Evolutionary conservation across 2,888 invertebrate genomes (phyloP).

Genomic region (Sialis lutaria): DNA sequence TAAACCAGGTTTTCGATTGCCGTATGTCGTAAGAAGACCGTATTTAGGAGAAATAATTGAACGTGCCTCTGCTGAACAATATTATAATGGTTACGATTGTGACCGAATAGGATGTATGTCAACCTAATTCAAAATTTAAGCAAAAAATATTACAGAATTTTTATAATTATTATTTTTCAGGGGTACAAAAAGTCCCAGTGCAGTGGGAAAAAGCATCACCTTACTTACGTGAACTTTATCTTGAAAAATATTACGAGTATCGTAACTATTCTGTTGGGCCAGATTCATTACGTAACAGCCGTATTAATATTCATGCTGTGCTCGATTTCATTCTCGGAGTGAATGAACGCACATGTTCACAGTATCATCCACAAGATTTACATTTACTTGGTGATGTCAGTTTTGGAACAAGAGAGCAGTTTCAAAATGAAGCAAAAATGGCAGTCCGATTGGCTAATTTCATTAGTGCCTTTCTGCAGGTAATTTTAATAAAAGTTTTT

Average conservation of each 20-base stretch:
- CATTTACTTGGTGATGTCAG: conserved; percentile 72
- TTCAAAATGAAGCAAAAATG: conserved; percentile 90
- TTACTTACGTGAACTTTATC: conserved; percentile 51
- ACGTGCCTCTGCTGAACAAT: conserved; percentile 80
- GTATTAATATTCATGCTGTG: conserved; percentile 58
- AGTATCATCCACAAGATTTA: conserved; percentile 52
- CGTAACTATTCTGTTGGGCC: conserved; percentile 50
- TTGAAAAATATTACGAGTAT: conserved; percentile 59
- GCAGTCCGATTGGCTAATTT: conserved; percentile 92
- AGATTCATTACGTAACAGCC: conserved; percentile 41
- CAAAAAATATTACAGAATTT: not conserved
- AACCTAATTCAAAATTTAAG: not conserved
- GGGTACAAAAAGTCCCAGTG: conserved; percentile 73
- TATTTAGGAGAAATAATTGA: conserved; percentile 89
- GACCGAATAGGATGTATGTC: conserved; percentile 76
- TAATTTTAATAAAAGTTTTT: conserved; percentile 15
- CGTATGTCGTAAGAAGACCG: conserved; percentile 72
- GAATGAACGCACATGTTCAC: conserved; percentile 31
- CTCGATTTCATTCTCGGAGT: conserved; percentile 63
- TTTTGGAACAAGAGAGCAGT: conserved; percentile 73
- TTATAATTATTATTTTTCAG: conserved; percentile 26
- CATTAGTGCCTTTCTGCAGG: conserved; percentile 85
- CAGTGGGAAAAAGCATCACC: conserved; percentile 62
- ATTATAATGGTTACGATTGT: conserved; percentile 86
- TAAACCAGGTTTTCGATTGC: conserved; percentile 72